phyloP scores from a whole-genome alignment of 2,113 vertebrate genomes.

The Cariama cristata region DNA sequence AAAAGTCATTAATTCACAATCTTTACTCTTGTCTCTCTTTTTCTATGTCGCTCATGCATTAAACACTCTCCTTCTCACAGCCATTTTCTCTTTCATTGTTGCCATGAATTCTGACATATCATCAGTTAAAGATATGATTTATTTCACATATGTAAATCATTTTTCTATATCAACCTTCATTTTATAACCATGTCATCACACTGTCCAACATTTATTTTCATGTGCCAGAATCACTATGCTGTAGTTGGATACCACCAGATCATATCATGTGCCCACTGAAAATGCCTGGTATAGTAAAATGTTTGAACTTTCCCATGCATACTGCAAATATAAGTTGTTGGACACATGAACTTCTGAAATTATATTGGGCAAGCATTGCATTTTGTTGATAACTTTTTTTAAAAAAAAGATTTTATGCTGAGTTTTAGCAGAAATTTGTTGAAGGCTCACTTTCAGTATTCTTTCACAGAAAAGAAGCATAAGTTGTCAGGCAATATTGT shows the following conservation, averaged over 20 bases:
- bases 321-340: background rate
- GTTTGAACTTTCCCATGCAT: background rate
- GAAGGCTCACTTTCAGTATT: background rate
- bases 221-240: background rate
- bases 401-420: background rate
- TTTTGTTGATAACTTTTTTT: background rate
- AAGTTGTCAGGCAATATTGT: background rate
- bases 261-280: background rate
- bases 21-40: background rate
- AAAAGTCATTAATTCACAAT: background rate
- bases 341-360: background rate
- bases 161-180: background rate
- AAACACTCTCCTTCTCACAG: background rate
- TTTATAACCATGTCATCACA: background rate
- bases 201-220: background rate
- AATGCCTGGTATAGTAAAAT: background rate
- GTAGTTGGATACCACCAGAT: background rate
- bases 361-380: background rate
- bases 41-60: background rate
- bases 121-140: background rate
- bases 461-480: background rate
- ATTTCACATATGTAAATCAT: background rate
- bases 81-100: background rate
- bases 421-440: background rate
- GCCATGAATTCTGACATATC: background rate